Base-by-base conservation (phyloP, 2,888 invertebrate species). In the Spatulosminthurus flaviceps region DNA sequence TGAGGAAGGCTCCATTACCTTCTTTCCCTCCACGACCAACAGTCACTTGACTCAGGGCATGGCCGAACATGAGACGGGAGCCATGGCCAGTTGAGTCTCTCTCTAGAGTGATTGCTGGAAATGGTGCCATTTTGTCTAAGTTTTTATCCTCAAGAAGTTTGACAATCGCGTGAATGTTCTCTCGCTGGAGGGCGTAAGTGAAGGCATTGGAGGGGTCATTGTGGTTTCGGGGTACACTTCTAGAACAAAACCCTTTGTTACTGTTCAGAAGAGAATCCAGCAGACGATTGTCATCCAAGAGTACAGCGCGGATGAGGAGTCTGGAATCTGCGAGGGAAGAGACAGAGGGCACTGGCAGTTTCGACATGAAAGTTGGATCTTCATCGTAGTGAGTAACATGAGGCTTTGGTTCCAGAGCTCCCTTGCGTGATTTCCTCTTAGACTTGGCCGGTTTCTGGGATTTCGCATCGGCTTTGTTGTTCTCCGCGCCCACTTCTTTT, bases 11-110 rank as follows among this genome's bases (percentile, higher is more conserved):
- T 0, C 19, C 51, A 24, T 79, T 79, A 11, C 79, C 79, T 86
- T 90, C 89, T 82, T 87, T 87, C 41, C 88, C 88, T 16, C 89
- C 90, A 70, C 89, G 86, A 43, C 88, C 87, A 78, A 88, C 86
- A 60, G 87, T 87, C 24, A 90, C 86, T 21, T 85, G 82, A 21
- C 88, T 84, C 9, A 89, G 87, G 41, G 86, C 86, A 42, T 87
- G 86, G 13, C 85, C 84, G 29, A 88, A 88, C 80, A 88, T 84
- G 86, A 87, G 87, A 29, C 86, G 81, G 72, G 86, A 85, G 77
- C 87, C 87, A 9, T 42, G 80, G 1, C 86, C 86, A 34, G 80
- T 84, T n/a, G 73, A 67, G 69, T 83, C 83, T 26, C 77, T 61
- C 43, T 81, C 28, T 26, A 84, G 51, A 19, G 81, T 72, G 11